Evolutionary conservation across 1,140 invertebrate species (phyloP), one percentile per base, ranked within the genome.

Genomic region (Hermetia illucens): DNA sequence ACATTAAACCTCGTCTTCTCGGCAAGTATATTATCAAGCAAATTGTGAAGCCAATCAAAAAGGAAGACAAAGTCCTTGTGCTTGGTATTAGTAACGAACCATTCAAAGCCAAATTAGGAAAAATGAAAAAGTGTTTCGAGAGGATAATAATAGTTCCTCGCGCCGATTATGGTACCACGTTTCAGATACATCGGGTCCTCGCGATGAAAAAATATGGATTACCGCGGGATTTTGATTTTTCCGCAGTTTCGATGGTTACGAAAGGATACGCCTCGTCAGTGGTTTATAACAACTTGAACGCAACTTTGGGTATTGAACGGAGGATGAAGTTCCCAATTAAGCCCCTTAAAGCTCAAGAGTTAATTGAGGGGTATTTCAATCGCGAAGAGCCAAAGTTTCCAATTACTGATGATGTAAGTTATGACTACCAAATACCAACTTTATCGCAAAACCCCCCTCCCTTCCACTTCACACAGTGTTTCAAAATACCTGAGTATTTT

Each of bases 91-190:
- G 68, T 20, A 54, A 57, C n/a, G 56, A 63, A 41, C 79, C 79
- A 6, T 79, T 72, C 70, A 41, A 51, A 10, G 65, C 53, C 9
- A 39, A 53, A 34, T n/a, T n/a, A n/a, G 43, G 34, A 5, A 38
- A 32, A 9, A 29, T 68, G 12, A 62, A 59, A 16, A 63, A 53
- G 36, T 48, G 59, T 20, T 81, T 73, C 33, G 50, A 59, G 32
- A 59, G 53, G 34, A 36, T 57, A 2, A 4, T 55, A n/a, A 37
- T 60, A 4, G 46, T 57, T n/a, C 51, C 52, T 2, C 61, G 70
- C 39, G 72, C 77, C 13, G 82, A 85, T 44, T 83, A 82, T 54
- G 75, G 70, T 10, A 71, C 69, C 0, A 45, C 72, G 10, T 66
- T 75, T 46, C 39, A 71, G 46, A 67, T 70, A 54, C 75, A 74